Evolutionary conservation across 1,140 invertebrate species (phyloP).

Genomic region (Drosophila tropicalis): DNA sequence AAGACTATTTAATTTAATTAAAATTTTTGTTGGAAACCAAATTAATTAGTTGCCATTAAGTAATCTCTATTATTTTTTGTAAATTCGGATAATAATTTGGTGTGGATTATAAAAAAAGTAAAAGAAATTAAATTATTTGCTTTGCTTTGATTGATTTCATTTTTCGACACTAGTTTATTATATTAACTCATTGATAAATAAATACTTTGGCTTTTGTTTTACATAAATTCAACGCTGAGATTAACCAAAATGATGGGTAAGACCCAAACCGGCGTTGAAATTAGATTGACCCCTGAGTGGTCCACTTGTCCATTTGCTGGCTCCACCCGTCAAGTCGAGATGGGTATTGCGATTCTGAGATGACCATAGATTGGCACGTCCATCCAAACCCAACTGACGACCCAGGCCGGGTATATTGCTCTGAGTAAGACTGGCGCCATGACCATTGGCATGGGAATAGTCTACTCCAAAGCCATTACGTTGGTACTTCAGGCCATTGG

Average conservation of each 20-base stretch:
- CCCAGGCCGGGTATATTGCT: constrained; percentile 76
- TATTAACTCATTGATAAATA: constrained; percentile 30
- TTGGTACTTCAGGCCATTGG: constrained; percentile 72
- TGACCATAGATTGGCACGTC: constrained; percentile 69
- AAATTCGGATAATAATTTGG: too few species aligned
- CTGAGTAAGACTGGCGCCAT: constrained; percentile 71
- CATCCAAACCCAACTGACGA: constrained; percentile 63
- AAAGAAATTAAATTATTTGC: too few species aligned
- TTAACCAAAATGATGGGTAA: constrained; percentile 68
- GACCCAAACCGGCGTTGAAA: constrained; percentile 62
- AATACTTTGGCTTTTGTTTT: constrained; percentile 26
- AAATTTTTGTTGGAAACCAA: too few species aligned
- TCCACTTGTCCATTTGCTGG: constrained; percentile 69
- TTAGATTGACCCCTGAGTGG: constrained; percentile 58
- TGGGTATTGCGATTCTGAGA: constrained; percentile 71
- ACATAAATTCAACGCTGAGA: too few species aligned
- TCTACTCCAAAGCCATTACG: constrained; percentile 71
- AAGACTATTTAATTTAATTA: too few species aligned
- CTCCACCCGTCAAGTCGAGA: constrained; percentile 60
- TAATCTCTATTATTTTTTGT: too few species aligned
- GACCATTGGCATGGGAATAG: constrained; percentile 69
- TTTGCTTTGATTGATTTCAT: neutral
- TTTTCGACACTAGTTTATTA: neutral
- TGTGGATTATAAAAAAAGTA: too few species aligned
- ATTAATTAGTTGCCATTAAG: too few species aligned